These are phyloP conservation scores for Cyprinus carpio DNA, from an alignment of 2,113 vertebrate genomes.

Conservation along the genomic window DNA sequence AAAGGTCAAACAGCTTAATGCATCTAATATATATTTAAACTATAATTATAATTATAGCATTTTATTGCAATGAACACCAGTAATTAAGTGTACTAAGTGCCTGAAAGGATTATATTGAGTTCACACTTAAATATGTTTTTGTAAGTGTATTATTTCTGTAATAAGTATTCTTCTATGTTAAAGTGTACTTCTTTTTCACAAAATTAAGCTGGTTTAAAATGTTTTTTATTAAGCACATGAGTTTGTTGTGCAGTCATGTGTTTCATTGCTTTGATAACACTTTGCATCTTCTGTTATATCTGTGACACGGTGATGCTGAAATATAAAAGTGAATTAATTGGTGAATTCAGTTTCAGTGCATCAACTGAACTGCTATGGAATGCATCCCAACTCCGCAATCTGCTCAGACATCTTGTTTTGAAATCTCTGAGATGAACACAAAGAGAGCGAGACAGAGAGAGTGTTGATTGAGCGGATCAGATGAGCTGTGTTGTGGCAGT, in stretches of 20 bases:
- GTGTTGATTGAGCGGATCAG: background rate
- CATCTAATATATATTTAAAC: too few relatives aligned
- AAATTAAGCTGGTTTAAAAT: background rate
- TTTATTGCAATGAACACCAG: too few relatives aligned
- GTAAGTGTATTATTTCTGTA: too few relatives aligned
- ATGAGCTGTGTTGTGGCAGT: slow-evolving; percentile 20
- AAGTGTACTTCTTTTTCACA: background rate
- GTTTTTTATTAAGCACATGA: background rate
- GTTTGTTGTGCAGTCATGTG: background rate
- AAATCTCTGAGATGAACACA: slow-evolving; percentile 18
- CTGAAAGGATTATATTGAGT: too few relatives aligned
- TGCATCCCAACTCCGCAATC: background rate
- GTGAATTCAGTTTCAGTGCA: slow-evolving; percentile 3
- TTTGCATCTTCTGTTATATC: background rate
- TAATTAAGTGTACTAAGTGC: too few relatives aligned
- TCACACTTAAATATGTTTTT: too few relatives aligned
- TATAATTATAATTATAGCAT: too few relatives aligned
- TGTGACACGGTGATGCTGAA: background rate
- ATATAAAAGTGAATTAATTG: background rate
- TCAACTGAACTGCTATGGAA: slow-evolving; percentile 14
- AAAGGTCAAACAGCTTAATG: too few relatives aligned
- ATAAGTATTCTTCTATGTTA: too few relatives aligned
- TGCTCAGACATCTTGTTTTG: slow-evolving; percentile 28
- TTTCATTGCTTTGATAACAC: background rate
- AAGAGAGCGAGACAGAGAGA: background rate